These are phyloP conservation scores for Eucera pruinosa DNA, from an alignment of 2,888 invertebrate genomes.

Conservation along the genomic window DNA sequence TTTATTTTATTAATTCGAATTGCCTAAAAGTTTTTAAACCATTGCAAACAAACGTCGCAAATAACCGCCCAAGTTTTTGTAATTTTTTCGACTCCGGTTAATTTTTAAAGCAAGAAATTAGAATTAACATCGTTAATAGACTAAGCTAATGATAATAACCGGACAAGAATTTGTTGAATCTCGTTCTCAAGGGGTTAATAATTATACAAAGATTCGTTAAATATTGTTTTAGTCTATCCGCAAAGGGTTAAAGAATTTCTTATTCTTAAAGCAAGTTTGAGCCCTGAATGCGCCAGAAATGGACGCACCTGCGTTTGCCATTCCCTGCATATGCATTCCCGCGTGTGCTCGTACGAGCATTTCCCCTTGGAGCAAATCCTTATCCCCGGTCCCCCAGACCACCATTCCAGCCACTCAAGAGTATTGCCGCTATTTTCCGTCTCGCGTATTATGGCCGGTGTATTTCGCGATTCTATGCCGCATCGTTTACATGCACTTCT, in stretches of 20 bases:
- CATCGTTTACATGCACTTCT: slow-evolving; percentile 74
- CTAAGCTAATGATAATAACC: too few species aligned
- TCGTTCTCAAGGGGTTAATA: too few species aligned
- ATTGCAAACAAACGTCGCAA: too few species aligned
- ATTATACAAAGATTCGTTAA: too few species aligned
- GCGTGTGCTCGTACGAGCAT: slow-evolving; percentile 74
- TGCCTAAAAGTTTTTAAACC: too few species aligned
- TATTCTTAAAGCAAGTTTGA: too few species aligned
- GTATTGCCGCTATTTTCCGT: slow-evolving; percentile 80
- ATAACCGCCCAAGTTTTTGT: too few species aligned
- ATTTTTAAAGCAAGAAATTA: too few species aligned
- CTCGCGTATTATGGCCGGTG: slow-evolving; percentile 59
- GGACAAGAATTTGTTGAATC: too few species aligned
- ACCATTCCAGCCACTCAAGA: slow-evolving; percentile 79
- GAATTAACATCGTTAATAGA: too few species aligned
- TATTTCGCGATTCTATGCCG: slow-evolving; percentile 67
- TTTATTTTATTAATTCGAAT: too few species aligned
- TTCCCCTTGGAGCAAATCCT: slow-evolving; percentile 81
- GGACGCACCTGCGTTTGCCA: slow-evolving; percentile 68
- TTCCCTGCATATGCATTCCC: slow-evolving; percentile 81
- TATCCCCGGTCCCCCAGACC: slow-evolving; percentile 71
- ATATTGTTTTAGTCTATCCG: neutral
- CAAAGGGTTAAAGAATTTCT: neutral
- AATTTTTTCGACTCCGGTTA: too few species aligned
- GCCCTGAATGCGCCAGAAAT: slow-evolving; percentile 52